Percentiles rank a stretch among this genome's conserved stretches.
phyloP scores from a whole-genome alignment of 2,797 vertebrate species.

The Prunella strophiata region DNA sequence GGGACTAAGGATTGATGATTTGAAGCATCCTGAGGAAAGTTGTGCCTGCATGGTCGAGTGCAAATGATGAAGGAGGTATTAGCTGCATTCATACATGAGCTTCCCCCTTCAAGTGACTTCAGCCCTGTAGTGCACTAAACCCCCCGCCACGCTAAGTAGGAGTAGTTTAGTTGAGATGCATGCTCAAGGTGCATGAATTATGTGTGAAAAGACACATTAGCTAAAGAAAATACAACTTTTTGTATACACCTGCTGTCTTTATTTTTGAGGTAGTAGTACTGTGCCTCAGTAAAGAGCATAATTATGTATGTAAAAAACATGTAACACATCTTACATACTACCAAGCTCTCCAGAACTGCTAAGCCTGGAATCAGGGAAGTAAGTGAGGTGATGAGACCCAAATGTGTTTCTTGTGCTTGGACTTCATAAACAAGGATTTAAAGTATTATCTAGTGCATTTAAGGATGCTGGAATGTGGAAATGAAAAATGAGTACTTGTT shows the following conservation, averaged over 20 bases:
- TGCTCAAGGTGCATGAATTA: rapidly evolving
- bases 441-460: background rate
- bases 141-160: rapidly evolving
- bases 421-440: background rate
- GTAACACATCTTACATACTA: rapidly evolving
- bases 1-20: background rate
- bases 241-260: background rate
- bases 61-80: background rate
- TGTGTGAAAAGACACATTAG: background rate
- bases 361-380: background rate
- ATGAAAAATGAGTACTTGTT: background rate
- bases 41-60: too few species aligned
- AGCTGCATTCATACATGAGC: rapidly evolving
- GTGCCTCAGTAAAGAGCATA: background rate
- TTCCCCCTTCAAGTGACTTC: background rate
- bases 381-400: background rate
- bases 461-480: background rate
- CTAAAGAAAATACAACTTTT: background rate
- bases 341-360: background rate
- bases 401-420: background rate
- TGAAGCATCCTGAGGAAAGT: background rate
- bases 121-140: background rate
- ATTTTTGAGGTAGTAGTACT: background rate
- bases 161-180: background rate
- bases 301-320: background rate